Base-by-base conservation (phyloP, 2,113 vertebrate species). In the Epinephelus cyanopodus region DNA sequence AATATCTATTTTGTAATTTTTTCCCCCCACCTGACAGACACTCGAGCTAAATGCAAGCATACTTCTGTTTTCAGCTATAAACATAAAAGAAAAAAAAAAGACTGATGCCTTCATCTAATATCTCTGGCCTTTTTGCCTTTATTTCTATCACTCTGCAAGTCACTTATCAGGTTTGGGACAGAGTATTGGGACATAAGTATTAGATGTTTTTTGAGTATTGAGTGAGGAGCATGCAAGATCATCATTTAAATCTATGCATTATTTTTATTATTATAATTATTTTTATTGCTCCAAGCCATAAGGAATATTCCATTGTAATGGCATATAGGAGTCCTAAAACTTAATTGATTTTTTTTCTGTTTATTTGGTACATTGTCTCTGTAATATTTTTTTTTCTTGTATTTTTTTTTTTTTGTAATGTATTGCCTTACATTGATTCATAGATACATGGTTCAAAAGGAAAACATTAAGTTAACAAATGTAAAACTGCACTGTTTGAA, bases 401-500 rank as follows among this genome's bases (percentile, higher is more conserved):
- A 70, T 92, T 90, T 89, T 92, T 95, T 95, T 96, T 88, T 90
- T 94, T 97, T 96, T 97, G 91, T 97, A 97, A 96, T 96, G 96
- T 97, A 96, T 97, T 97, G 97, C 97, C 97, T 97, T 98, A 96
- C 96, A 95, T 94, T 94, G 94, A 95, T 94, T 95, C 89, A 90
- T 95, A 93, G 93, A 93, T 95, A 97, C 96, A 95, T 96, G 96
- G 96, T 96, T 97, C 95, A 96, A 74, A 96, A 97, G 96, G 96
- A 95, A 72, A 96, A 96, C 97, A 95, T 97, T 98, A 98, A 97
- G 95, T 99, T 98, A 99, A 98, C 96, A 97, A 96, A 97, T 97
- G 96, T 97, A 95, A 97, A 97, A 95, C 94, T 99, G 98, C 97
- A 99, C 98, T 99, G 97, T 99, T 97, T 97, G 94, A 97, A 97